These are phyloP conservation scores for Myiothlypis chrysogaster DNA, from an alignment of 2,797 vertebrate genomes.

Conservation along the genomic window DNA sequence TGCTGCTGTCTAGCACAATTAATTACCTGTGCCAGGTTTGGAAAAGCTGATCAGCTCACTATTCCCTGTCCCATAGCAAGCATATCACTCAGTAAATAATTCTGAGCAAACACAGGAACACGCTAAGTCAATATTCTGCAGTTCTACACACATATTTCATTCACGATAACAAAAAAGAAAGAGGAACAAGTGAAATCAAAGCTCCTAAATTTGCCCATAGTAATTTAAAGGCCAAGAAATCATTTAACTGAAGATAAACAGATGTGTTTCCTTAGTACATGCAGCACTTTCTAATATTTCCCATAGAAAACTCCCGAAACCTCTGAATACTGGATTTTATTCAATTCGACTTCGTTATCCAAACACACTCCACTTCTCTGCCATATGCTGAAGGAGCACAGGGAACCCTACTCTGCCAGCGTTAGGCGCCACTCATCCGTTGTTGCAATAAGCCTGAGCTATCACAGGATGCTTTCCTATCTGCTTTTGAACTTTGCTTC, in stretches of 20 bases:
- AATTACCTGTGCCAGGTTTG: background rate
- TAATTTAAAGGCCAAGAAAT: background rate
- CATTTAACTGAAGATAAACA: background rate
- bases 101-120: background rate
- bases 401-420: slow-evolving; percentile 23
- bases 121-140: background rate
- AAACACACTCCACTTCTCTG: slow-evolving; percentile 17
- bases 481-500: slow-evolving; percentile 20
- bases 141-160: background rate
- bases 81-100: background rate
- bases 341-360: background rate
- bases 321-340: background rate
- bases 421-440: background rate
- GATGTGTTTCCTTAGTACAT: background rate
- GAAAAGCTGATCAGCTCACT: background rate
- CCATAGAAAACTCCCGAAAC: background rate
- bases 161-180: background rate
- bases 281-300: background rate
- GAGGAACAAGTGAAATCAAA: background rate
- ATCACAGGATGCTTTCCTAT: slow-evolving; percentile 20
- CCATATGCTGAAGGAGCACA: slow-evolving; percentile 48
- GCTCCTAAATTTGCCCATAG: background rate
- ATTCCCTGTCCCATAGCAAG: background rate
- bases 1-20: background rate
- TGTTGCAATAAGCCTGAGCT: background rate